Evolutionary conservation across 2,113 vertebrate species (phyloP), one percentile per base, ranked within the genome.

Genomic region (Mormoops blainvillei): DNA sequence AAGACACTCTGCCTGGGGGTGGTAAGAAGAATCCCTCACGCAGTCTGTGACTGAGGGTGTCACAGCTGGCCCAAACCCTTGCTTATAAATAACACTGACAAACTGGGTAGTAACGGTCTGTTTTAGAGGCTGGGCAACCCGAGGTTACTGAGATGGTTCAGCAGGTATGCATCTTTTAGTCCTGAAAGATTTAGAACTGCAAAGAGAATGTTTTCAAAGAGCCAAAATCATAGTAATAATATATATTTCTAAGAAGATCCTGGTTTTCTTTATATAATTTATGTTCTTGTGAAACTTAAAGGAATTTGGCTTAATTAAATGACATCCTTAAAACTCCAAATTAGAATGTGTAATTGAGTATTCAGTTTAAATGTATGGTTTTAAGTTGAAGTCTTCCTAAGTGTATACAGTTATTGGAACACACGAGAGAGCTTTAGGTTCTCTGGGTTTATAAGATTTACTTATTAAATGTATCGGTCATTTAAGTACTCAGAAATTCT

Each of bases 271-370:
- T 71, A 48, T 81, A 58, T 56, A 83, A 70, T 71, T 77, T 50
- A 86, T 61, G 65, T 58, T 95, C 76, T 38, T 76, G 9, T 56
- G 18, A 90, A 86, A 41, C 36, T 91, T 92, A 56, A 87, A 54
- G 94, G 31, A 86, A 73, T 67, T 80, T 96, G 56, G 36, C 7
- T 24, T 85, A 92, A 54, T 85, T 58, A 88, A 92, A 83, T 70
- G 50, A 81, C 52, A 84, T 48, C 15, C 33, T 74, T 94, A 24
- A 87, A 94, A 84, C 41, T 82, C 22, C 36, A 78, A 82, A 87
- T 89, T 36, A 89, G 31, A 70, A 85, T 41, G 24, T 36, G 2
- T 65, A 54, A 52, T 54, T 89, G 74, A 87, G 22, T 83, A 78
- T 52, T 73, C 52, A n/a, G 68, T 48, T 70, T 71, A 58, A n/a